These are phyloP conservation scores for Thamnaconus septentrionalis DNA, from an alignment of 2,113 vertebrate species.

Conservation along the genomic window DNA sequence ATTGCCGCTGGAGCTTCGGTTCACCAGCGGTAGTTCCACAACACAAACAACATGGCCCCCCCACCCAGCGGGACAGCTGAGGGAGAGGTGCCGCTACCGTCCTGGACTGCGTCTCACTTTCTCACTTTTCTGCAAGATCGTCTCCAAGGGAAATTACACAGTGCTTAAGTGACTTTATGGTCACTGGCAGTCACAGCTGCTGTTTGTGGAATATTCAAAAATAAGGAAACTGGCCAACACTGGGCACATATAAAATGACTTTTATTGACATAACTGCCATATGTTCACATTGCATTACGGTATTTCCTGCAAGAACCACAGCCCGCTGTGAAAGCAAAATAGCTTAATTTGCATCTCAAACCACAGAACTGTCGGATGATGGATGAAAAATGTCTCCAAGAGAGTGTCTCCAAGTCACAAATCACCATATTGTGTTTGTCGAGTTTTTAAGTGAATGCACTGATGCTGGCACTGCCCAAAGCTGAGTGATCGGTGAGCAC, in stretches of 20 bases:
- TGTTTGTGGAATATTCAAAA: slow-evolving; percentile 24
- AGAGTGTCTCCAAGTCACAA: no score
- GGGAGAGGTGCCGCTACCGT: slow-evolving; percentile 57
- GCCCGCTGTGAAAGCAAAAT: no score
- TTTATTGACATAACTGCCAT: slow-evolving; percentile 14
- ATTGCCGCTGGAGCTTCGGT: slow-evolving; percentile 45
- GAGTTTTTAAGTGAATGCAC: no score
- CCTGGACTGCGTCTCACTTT: slow-evolving; percentile 55
- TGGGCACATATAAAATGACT: slow-evolving; percentile 14
- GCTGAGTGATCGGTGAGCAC: no score
- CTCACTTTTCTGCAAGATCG: slow-evolving; percentile 59
- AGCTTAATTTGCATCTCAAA: background rate
- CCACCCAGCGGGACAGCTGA: slow-evolving; percentile 49
- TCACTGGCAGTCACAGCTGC: slow-evolving; percentile 33
- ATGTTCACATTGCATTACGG: background rate
- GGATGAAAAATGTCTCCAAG: no score
- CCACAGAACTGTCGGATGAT: background rate
- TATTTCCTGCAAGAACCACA: background rate
- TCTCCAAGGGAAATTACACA: slow-evolving; percentile 48
- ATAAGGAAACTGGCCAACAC: slow-evolving; percentile 14
- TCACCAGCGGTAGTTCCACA: slow-evolving; percentile 55
- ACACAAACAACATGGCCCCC: slow-evolving; percentile 63
- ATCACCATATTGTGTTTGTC: no score
- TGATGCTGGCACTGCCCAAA: no score
- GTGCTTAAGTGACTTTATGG: slow-evolving; percentile 41